Conservation (phyloP, 2,888 invertebrate species). For the Drosophila conformis region DNA sequence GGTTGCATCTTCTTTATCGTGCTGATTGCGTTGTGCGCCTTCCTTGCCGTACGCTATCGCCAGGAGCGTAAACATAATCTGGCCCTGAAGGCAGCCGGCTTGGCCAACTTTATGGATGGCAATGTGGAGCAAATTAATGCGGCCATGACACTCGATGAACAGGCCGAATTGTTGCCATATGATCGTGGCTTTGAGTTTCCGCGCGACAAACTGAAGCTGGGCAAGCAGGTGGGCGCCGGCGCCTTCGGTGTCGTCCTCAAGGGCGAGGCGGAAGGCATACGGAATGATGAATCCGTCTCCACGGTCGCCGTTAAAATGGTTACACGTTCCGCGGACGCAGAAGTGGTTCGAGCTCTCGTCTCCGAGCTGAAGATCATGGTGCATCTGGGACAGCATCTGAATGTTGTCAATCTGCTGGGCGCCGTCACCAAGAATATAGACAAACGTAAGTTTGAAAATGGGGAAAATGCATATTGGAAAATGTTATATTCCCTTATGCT, state of each 20-base stretch:
- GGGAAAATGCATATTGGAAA: not conserved
- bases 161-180: conserved; percentile 97
- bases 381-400: conserved; percentile 96
- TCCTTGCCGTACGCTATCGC: conserved; percentile 78
- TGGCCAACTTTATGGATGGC: conserved; percentile 92
- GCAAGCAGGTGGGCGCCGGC: conserved; percentile 95
- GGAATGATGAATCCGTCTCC: conserved; percentile 90
- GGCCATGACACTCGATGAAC: conserved; percentile 94
- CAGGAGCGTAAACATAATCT: conserved; percentile 85
- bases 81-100: conserved; percentile 90
- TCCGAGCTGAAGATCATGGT: conserved; percentile 98
- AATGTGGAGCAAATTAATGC: conserved; percentile 93
- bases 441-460: conserved; percentile 88
- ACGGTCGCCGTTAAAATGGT: conserved; percentile 98
- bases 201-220: conserved; percentile 89
- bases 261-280: conserved; percentile 93
- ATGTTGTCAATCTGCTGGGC: conserved; percentile 97
- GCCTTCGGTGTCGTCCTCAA: conserved; percentile 98
- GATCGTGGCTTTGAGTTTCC: conserved; percentile 96
- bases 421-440: conserved; percentile 96
- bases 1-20: conserved; percentile 73
- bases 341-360: conserved; percentile 92
- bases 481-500: not conserved
- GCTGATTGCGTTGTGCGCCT: conserved; percentile 78
- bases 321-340: conserved; percentile 92